Evolutionary conservation across 2,113 vertebrate genomes (phyloP), one percentile per base, ranked within the genome.

Genomic region (rat (Rattus norvegicus)): DNA sequence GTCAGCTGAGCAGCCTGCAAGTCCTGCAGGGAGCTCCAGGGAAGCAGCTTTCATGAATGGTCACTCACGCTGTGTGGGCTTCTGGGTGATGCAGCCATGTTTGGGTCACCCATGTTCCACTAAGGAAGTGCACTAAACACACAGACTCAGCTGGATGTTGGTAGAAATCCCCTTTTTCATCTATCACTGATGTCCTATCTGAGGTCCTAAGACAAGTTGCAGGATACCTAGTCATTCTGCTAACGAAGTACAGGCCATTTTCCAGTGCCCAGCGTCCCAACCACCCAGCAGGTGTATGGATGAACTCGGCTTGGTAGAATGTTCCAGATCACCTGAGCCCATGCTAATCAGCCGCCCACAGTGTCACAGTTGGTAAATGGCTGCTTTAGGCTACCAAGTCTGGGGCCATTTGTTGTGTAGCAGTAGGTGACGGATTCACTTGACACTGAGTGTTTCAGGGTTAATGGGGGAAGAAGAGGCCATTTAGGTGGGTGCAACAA

Each of bases 231-330:
- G 3, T 43, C 65, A 20, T 12, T 30, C 76, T 76, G 63, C 39
- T 8, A 19, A 36, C 26, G 7, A 3, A 6, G 11, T 26, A 2
- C 33, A 89, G 12, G 43, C 12, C 49, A 16, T 11, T 43, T 20
- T 20, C 1, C 52, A 14, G 14, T 52, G 36, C 24, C 7, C 26
- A 30, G 30, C 24, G 10, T 24, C 13, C 1, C 0, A 33, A 33
- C 61, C 2, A 7, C 10, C 59, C 52, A 61, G 79, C 54, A 80
- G 73, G 36, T 61, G 1, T 26, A 2, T 11, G 5, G 22, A 54
- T 9, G n/a, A 39, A 65, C 5, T 49, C 69, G 7, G 88, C 70
- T 94, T 33, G 24, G 22, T 0, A 52, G 26, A 79, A 4, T 36
- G 3, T 4, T 67, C 17, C 33, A 56, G 39, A 54, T 13, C 65